These are phyloP conservation scores for Diplodus puntazzo DNA, from an alignment of 2,797 vertebrate species.

Conservation along the genomic window DNA sequence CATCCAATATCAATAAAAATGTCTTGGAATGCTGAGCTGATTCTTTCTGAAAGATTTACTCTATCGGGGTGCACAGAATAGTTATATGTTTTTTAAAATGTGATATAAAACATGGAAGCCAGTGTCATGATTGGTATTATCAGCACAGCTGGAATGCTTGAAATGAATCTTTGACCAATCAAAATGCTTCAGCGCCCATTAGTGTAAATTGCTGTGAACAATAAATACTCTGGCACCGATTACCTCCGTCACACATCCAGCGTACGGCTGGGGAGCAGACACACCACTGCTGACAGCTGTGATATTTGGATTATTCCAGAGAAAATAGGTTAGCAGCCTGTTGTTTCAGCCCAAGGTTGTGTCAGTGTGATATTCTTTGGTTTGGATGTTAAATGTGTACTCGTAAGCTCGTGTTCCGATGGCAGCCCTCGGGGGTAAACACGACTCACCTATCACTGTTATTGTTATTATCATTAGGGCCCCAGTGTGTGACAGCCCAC, in stretches of 20 bases:
- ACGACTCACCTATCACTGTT: constrained; percentile 69
- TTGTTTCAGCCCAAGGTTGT: constrained; percentile 52
- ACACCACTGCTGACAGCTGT: constrained; percentile 39
- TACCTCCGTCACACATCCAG: constrained; percentile 33
- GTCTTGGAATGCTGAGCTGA: background rate
- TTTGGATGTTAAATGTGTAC: constrained; percentile 63
- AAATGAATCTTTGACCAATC: constrained; percentile 12
- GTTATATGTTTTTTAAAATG: too few relatives aligned
- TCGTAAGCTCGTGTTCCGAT: constrained; percentile 56
- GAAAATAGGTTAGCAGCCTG: constrained; percentile 53
- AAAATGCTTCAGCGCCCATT: background rate
- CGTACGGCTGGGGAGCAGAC: constrained; percentile 15
- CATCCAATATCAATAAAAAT: background rate
- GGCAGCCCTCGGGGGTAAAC: constrained; percentile 69
- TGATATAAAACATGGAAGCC: background rate
- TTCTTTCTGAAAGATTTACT: background rate
- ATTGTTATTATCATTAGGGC: constrained; percentile 77
- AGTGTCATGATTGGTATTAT: background rate
- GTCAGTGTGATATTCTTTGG: constrained; percentile 12
- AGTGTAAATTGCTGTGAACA: constrained; percentile 17
- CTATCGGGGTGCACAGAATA: too few relatives aligned
- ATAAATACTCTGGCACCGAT: constrained; percentile 29
- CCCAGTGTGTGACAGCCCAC: constrained; percentile 67
- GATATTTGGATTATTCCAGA: constrained; percentile 49
- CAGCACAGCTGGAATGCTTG: background rate